These are phyloP conservation scores for Xiphophorus birchmanni DNA, from an alignment of 2,797 vertebrate species.

Conservation along the genomic window DNA sequence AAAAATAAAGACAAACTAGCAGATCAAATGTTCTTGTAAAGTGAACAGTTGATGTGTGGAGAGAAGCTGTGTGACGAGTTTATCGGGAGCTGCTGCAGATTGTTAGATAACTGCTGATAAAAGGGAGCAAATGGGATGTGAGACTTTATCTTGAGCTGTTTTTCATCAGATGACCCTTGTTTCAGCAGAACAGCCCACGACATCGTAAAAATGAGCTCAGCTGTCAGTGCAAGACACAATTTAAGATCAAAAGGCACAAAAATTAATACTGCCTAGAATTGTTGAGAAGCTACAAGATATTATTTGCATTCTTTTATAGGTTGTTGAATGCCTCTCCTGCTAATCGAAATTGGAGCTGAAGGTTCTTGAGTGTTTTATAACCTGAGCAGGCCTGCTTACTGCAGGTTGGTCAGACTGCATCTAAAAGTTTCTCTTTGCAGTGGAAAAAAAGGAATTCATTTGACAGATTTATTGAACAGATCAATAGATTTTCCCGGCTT, in stretches of 20 bases:
- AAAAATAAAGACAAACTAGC: neutral
- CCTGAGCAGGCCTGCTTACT: neutral
- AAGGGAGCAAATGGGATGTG: neutral
- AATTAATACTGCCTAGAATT: neutral
- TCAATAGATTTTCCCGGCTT: neutral
- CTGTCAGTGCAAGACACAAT: neutral
- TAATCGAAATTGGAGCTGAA: neutral
- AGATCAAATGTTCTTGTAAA: neutral
- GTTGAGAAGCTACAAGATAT: neutral
- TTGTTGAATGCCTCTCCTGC: neutral
- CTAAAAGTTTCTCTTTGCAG: neutral
- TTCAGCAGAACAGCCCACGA: neutral
- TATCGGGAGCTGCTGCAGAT: constrained; percentile 20
- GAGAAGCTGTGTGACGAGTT: neutral
- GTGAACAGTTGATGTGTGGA: neutral
- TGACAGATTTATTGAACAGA: neutral
- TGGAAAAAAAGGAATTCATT: neutral
- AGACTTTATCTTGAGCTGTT: constrained; percentile 1
- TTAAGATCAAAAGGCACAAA: neutral
- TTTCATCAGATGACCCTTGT: constrained; percentile 4
- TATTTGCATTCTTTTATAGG: neutral
- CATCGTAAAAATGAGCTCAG: constrained; percentile 4
- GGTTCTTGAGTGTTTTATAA: neutral
- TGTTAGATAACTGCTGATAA: constrained; percentile 31
- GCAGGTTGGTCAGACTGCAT: neutral